phyloP scores from a whole-genome alignment of 2,797 vertebrate species.

The Rhinogobio ventralis region DNA sequence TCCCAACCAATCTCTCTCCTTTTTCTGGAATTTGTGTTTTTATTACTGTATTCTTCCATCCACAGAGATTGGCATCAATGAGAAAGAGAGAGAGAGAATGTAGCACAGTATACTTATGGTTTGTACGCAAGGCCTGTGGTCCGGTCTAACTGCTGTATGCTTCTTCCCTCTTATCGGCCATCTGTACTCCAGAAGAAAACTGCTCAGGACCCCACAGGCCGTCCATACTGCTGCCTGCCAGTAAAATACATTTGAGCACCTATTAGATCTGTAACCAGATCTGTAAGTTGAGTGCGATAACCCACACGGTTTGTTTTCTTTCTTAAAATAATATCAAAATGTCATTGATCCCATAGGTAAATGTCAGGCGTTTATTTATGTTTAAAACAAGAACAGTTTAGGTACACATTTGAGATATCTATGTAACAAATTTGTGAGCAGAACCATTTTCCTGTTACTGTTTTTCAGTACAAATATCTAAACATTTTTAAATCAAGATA shows the following conservation, averaged over 20 bases:
- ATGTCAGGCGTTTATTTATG: slow-evolving; percentile 41
- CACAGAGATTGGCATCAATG: slow-evolving; percentile 47
- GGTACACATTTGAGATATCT: not conserved
- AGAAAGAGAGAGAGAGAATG: slow-evolving; percentile 42
- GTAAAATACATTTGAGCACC: slow-evolving; percentile 27
- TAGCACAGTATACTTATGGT: slow-evolving; percentile 47
- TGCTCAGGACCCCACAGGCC: slow-evolving; percentile 53
- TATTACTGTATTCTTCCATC: slow-evolving; percentile 32
- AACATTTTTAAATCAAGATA: not conserved
- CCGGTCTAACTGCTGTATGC: slow-evolving; percentile 54
- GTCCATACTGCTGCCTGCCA: slow-evolving; percentile 54
- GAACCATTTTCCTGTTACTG: not conserved
- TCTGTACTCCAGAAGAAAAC: slow-evolving; percentile 62
- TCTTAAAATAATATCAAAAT: slow-evolving; percentile 48
- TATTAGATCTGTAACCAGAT: slow-evolving; percentile 42
- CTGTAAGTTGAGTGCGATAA: slow-evolving; percentile 32
- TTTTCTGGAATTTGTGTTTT: slow-evolving; percentile 43
- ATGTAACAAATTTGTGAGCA: not conserved
- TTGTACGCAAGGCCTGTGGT: slow-evolving; percentile 69
- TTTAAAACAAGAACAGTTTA: slow-evolving; percentile 23
- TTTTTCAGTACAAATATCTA: not conserved
- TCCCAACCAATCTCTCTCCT: not conserved
- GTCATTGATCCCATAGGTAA: slow-evolving; percentile 27
- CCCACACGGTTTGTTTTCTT: slow-evolving; percentile 35
- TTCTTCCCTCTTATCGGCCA: slow-evolving; percentile 73